A percentile compares a stretch with the other conserved stretches of the same genome.
phyloP scores from a whole-genome alignment of 2,797 vertebrate species.

The Ambastaia sidthimunki region DNA sequence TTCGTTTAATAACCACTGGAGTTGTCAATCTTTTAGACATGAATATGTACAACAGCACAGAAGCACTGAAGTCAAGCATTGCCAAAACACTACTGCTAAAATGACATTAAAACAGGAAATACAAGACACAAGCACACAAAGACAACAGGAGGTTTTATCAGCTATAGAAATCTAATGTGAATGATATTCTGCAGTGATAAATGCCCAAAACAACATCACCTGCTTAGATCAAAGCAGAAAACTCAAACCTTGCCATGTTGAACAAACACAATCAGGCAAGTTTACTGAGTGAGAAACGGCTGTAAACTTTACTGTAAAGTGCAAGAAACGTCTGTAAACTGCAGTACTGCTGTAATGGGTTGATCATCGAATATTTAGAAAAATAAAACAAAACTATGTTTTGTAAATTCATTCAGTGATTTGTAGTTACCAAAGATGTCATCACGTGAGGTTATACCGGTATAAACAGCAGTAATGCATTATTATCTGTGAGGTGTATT shows the following conservation, averaged over 20 bases:
- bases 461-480: background rate
- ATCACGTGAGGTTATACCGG: background rate
- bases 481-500: background rate
- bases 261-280: constrained; percentile 54
- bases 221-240: constrained; percentile 15
- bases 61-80: constrained; percentile 24
- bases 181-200: constrained; percentile 47
- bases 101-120: background rate
- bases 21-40: background rate
- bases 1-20: background rate
- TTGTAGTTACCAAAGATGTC: background rate
- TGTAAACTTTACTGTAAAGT: too few relatives aligned
- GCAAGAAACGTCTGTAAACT: too few relatives aligned
- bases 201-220: constrained; percentile 24
- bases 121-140: constrained; percentile 8
- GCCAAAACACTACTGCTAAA: background rate
- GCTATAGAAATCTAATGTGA: background rate
- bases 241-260: constrained; percentile 57
- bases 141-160: background rate
- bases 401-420: background rate
- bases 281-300: background rate
- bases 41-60: background rate
- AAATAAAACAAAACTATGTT: too few relatives aligned
- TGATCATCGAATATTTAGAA: too few relatives aligned
- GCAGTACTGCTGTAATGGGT: too few relatives aligned